phyloP scores from a whole-genome alignment of 2,113 vertebrate species.

The Phasianus colchicus region DNA sequence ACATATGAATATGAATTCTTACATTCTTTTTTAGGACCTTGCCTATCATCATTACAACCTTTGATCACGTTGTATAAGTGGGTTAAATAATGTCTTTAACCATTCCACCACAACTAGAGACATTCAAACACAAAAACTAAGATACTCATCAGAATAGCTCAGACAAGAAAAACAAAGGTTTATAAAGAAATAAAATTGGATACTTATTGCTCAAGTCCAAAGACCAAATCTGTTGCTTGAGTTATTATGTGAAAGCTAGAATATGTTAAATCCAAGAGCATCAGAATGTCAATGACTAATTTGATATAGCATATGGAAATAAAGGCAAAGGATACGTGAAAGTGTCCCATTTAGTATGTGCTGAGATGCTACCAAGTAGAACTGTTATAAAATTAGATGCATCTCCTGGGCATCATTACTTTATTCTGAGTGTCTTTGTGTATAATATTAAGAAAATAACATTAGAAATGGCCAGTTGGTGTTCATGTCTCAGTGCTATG shows the following conservation, averaged over 20 bases:
- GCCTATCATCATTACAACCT: background rate
- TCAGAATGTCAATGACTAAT: background rate
- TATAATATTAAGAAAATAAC: background rate
- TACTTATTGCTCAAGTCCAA: background rate
- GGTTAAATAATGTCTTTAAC: background rate
- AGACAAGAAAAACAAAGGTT: background rate
- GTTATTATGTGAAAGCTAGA: background rate
- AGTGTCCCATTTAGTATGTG: background rate
- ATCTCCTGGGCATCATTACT: background rate
- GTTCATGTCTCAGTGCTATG: background rate
- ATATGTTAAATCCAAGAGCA: background rate
- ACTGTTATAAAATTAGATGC: background rate
- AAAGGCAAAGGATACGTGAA: background rate
- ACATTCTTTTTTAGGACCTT: background rate
- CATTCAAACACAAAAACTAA: background rate
- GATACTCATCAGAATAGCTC: background rate
- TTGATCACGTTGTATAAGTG: background rate
- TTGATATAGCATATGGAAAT: background rate
- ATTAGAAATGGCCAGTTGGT: background rate
- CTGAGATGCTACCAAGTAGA: background rate
- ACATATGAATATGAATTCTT: background rate
- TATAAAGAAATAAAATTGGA: background rate
- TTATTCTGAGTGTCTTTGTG: background rate
- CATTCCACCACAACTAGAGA: background rate
- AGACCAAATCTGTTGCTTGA: background rate